Base-by-base conservation (phyloP, 2,888 invertebrate genomes). In the Agrochola circellaris region DNA sequence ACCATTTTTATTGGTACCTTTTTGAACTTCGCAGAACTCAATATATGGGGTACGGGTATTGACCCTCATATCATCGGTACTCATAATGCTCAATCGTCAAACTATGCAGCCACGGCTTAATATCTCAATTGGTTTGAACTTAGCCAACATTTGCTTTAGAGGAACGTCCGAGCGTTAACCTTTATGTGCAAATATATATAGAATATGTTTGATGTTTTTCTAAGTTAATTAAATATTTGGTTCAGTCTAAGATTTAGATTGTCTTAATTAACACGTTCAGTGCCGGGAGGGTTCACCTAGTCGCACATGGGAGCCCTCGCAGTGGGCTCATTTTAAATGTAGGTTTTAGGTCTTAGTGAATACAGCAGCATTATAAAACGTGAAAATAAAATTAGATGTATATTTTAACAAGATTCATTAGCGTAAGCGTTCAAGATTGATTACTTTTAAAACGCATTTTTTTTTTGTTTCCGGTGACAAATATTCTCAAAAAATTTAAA, bases 121-220 rank as follows among this genome's bases (percentile, higher is more conserved):
- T 51, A 66, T 45, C 45, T 71, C 85, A 81, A 85, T 85, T 85
- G 77, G 74, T 77, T 77, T 81, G 77, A 81, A 85, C 82, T 85
- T 77, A 73, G 77, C 54, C 67, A 77, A 81, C 66, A 75, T 84
- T 83, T 81, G 69, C 82, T 77, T 77, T 73, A 45, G 13, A 69
- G 34, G 72, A 67, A 64, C 30, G 68, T 20, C 51, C 67, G 85
- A 77, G 66, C 82, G 67, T 85, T 85, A 75, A 81, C 83, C 83
- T 81, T 68, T 68, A 20, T n/a, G 34, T 5, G 17, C 23, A 64
- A 67, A 73, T 42, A 42, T 70, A 70, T 1, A 9, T 8, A n/a
- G 51, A 60, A 45, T 65, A n/a, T 30, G 45, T 51, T 68, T 34
- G n/a, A 66, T 45, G 4, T 34, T 69, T 38, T 26, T 51, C 8